Conservation (phyloP, 2,113 vertebrate genomes). For the Saimiri boliviensis region DNA sequence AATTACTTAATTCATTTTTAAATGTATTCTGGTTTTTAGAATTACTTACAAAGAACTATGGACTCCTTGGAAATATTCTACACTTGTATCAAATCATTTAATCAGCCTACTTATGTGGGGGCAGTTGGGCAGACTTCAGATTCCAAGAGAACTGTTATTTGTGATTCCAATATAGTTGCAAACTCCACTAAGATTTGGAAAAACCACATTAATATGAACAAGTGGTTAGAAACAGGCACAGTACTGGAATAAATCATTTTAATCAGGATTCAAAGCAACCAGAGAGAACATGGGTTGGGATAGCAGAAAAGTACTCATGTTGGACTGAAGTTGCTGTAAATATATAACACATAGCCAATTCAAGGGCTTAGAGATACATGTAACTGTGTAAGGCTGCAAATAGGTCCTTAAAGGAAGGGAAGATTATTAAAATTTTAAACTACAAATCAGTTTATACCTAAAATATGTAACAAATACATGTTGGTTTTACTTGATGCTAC, state of each 20-base stretch:
- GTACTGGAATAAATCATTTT: neutral
- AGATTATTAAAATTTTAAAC: neutral
- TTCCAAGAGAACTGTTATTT: neutral
- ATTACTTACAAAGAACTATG: neutral
- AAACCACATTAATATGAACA: neutral
- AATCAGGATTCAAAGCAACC: conserved; percentile 9
- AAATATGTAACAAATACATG: conserved; percentile 1
- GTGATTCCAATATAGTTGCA: neutral
- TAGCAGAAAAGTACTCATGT: neutral
- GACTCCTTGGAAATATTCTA: neutral
- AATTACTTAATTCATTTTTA: neutral
- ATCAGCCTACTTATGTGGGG: neutral
- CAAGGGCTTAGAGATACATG: neutral
- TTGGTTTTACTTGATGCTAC: neutral
- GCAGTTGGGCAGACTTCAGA: neutral
- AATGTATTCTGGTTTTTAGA: neutral
- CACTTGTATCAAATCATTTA: neutral
- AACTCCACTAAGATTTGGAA: neutral
- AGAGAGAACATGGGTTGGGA: neutral
- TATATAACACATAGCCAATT: neutral
- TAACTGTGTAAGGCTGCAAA: neutral
- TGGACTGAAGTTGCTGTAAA: neutral
- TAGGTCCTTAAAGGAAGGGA: neutral
- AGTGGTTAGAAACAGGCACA: neutral
- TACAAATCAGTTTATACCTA: neutral